phyloP scores from a whole-genome alignment of 2,797 vertebrate genomes.

The Choloepus didactylus region DNA sequence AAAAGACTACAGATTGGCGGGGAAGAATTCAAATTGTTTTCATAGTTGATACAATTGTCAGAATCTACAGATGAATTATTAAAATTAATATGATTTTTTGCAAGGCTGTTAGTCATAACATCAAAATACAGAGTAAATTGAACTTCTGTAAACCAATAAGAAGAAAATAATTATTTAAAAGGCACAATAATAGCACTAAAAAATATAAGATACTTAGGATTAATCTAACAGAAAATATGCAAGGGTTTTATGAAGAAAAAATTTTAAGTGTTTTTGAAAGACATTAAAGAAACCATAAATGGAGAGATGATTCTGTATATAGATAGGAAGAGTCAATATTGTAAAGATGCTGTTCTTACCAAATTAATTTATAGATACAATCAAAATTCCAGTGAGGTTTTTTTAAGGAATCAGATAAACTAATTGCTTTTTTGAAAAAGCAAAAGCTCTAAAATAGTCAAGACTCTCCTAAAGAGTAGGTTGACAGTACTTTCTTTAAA shows the following conservation, averaged over 20 bases:
- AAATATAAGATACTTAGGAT: background rate
- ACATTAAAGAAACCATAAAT: background rate
- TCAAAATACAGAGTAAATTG: slow-evolving; percentile 53
- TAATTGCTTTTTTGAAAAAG: background rate
- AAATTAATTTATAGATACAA: background rate
- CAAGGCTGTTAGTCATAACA: background rate
- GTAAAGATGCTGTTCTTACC: background rate
- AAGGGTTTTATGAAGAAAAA: slow-evolving; percentile 30
- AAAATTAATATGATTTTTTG: slow-evolving; percentile 44
- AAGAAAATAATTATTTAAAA: slow-evolving; percentile 58
- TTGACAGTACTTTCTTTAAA: background rate
- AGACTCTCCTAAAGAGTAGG: background rate
- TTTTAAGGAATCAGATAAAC: background rate
- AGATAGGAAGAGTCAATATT: background rate
- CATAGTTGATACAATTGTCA: slow-evolving; percentile 16
- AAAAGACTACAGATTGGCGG: background rate
- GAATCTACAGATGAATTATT: slow-evolving; percentile 37
- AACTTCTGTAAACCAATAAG: background rate
- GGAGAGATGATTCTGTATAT: background rate
- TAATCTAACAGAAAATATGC: slow-evolving; percentile 44
- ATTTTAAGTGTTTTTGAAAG: slow-evolving; percentile 2
- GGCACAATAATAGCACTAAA: background rate
- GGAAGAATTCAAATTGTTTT: background rate
- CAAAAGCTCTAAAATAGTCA: background rate
- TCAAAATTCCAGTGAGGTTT: background rate